Percentiles rank a stretch among this genome's conserved stretches.
Evolutionary conservation across 2,888 invertebrate genomes (phyloP).

Genomic region (Adelphocoris suturalis): DNA sequence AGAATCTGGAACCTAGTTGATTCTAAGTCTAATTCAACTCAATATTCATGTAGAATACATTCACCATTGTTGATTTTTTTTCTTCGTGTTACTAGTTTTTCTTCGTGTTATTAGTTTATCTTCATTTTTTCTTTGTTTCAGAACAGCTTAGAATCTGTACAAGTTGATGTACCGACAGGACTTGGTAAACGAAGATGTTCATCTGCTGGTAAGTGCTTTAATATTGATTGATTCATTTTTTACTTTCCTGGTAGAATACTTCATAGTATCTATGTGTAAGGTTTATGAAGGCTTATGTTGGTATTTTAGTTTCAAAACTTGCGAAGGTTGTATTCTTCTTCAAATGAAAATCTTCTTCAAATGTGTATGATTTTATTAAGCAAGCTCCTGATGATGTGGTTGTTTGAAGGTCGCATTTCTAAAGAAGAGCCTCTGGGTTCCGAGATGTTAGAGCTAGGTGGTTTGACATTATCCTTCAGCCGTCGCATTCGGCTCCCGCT

Average conservation of each 20-base stretch:
- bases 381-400: background rate
- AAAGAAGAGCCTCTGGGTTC: background rate
- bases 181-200: constrained; percentile 24
- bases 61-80: no score
- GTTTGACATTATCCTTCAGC: background rate
- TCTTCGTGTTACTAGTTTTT: no score
- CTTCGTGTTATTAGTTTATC: no score
- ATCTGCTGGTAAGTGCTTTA: background rate
- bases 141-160: background rate
- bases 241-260: no score
- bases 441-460: background rate
- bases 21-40: no score
- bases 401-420: background rate
- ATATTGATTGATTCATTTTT: background rate
- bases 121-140: background rate
- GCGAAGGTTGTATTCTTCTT: no score
- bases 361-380: background rate
- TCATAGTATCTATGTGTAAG: no score
- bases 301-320: no score
- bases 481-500: background rate
- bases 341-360: no score
- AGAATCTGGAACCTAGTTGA: no score
- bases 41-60: no score
- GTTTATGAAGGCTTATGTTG: no score
- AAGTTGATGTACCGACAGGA: background rate